A percentile compares a stretch with the other conserved stretches of the same genome.
These are phyloP conservation scores for Megathymus violae DNA, from an alignment of 1,140 invertebrate species.

Conservation along the genomic window DNA sequence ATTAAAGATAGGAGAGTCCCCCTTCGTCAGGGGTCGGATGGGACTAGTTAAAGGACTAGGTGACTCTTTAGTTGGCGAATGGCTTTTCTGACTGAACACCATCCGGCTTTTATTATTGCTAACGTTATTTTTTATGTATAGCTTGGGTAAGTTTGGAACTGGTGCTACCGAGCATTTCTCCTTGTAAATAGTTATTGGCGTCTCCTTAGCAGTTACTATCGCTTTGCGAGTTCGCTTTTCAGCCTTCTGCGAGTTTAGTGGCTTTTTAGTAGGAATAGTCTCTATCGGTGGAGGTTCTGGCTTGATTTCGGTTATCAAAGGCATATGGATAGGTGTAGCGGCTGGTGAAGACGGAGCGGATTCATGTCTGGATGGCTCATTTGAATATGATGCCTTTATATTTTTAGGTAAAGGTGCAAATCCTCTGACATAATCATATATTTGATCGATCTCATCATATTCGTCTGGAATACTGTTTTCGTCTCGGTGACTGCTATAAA, in stretches of 20 bases:
- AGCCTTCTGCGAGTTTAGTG: conserved; percentile 83
- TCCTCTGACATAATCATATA: conserved; percentile 97
- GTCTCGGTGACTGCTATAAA: conserved; percentile 80
- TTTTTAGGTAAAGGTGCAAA: conserved; percentile 94
- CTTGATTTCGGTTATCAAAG: conserved; percentile 86
- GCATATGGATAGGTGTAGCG: conserved; percentile 83
- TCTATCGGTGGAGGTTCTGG: conserved; percentile 95
- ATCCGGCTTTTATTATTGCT: conserved; percentile 87
- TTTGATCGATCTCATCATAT: conserved; percentile 98
- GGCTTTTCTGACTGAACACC: conserved; percentile 88
- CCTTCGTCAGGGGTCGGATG: conserved; percentile 84
- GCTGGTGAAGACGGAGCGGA: conserved; percentile 78
- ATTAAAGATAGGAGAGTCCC: conserved; percentile 91
- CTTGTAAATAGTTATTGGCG: conserved; percentile 84
- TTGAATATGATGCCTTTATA: conserved; percentile 87
- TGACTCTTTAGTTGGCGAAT: conserved; percentile 89
- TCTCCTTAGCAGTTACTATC: conserved; percentile 80
- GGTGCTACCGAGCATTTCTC: conserved; percentile 79
- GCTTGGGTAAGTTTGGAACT: conserved; percentile 85
- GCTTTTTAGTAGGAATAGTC: conserved; percentile 93
- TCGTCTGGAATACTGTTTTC: conserved; percentile 88
- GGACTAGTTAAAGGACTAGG: conserved; percentile 85
- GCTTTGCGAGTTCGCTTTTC: conserved; percentile 87
- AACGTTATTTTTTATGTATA: conserved; percentile 90
- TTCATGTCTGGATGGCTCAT: conserved; percentile 75